phyloP scores from a whole-genome alignment of 1,140 invertebrate genomes.

The Drosophila subobscura region DNA sequence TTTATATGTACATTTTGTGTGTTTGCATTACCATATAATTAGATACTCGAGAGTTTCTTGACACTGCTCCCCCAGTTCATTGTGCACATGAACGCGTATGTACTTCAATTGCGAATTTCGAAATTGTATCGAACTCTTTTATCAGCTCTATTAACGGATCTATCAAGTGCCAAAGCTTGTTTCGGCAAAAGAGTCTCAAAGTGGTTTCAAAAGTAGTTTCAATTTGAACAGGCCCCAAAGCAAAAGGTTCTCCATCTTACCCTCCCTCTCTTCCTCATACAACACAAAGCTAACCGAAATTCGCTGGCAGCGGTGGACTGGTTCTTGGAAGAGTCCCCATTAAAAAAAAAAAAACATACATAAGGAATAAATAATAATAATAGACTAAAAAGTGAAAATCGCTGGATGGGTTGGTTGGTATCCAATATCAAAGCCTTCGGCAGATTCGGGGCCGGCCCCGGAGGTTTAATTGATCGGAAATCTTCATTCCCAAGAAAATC shows the following conservation, averaged over 20 bases:
- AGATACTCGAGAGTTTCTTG: conserved; percentile 78
- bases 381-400: conserved; percentile 41
- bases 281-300: too few species aligned
- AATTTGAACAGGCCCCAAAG: not conserved
- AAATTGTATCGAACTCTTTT: conserved; percentile 73
- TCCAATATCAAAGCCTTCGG: conserved; percentile 4
- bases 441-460: conserved; percentile 7
- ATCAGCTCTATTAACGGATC: conserved; percentile 79
- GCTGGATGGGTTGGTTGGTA: conserved; percentile 13
- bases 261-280: too few species aligned
- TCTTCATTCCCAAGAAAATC: conserved; percentile 25
- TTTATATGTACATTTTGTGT: conserved; percentile 78
- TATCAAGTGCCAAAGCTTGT: conserved; percentile 60
- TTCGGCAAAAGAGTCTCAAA: conserved; percentile 15
- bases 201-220: conserved; percentile 34
- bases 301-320: too few species aligned
- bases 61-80: conserved; percentile 40
- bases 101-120: conserved; percentile 30
- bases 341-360: conserved; percentile 1
- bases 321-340: not conserved
- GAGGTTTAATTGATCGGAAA: conserved; percentile 45
- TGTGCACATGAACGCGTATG: conserved; percentile 15
- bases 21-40: conserved; percentile 81
- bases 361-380: conserved; percentile 9
- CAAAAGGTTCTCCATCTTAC: too few species aligned